Evolutionary conservation across 1,140 invertebrate genomes (phyloP).

Genomic region (Uloborus diversus): DNA sequence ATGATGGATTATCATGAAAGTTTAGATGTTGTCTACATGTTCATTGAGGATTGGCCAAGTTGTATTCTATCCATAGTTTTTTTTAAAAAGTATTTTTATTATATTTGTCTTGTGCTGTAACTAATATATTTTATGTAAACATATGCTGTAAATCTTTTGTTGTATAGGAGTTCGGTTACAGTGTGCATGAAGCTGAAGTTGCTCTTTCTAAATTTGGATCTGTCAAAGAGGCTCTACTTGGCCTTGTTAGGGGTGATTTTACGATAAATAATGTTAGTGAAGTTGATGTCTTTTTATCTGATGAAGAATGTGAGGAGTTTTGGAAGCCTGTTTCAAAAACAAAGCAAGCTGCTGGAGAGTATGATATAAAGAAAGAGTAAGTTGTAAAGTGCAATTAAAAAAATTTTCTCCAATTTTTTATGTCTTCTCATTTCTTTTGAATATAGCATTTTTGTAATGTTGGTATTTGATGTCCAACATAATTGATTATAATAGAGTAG

Average conservation of each 20-base stretch:
- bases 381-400: background rate
- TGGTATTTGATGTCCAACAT: background rate
- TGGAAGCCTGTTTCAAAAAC: background rate
- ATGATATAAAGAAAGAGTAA: slow-evolving; percentile 48
- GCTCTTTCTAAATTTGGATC: slow-evolving; percentile 66
- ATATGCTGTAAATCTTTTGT: background rate
- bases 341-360: background rate
- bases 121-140: background rate
- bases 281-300: slow-evolving; percentile 37
- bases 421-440: background rate
- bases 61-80: too few species aligned
- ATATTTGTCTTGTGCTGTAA: background rate
- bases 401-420: background rate
- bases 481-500: background rate
- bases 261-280: background rate
- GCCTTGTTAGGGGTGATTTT: too few species aligned
- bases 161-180: slow-evolving; percentile 68
- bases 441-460: background rate
- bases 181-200: slow-evolving; percentile 64
- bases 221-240: slow-evolving; percentile 67
- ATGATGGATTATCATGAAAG: too few species aligned
- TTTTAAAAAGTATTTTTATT: too few species aligned
- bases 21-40: too few species aligned
- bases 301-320: slow-evolving; percentile 16
- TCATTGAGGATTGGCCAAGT: too few species aligned